Conservation (phyloP, 2,797 vertebrate genomes). For the Enteromius radiatus region DNA sequence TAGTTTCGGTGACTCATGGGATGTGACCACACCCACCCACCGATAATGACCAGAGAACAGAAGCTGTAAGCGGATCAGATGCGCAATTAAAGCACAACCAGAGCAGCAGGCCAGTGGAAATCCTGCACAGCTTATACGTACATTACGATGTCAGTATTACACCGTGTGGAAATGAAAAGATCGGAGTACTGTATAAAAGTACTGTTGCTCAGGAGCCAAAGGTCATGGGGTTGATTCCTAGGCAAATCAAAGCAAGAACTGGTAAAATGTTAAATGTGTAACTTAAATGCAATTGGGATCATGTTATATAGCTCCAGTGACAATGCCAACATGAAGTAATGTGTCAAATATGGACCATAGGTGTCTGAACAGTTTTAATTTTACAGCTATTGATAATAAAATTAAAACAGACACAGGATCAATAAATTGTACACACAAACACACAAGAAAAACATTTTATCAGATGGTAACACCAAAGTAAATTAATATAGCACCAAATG, state of each 20-base stretch:
- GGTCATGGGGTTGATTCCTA: not conserved
- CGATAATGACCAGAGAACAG: not conserved
- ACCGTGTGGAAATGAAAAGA: not conserved
- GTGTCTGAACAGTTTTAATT: not conserved
- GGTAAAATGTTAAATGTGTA: not conserved
- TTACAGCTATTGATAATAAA: not conserved
- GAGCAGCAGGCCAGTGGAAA: conserved; percentile 35
- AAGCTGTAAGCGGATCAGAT: conserved; percentile 38
- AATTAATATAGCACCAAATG: not conserved
- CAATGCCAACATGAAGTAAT: not conserved
- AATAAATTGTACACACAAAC: not conserved
- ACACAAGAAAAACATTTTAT: not conserved
- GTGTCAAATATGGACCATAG: not conserved
- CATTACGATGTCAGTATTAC: conserved; percentile 19
- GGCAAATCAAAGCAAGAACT: not conserved
- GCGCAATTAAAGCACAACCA: conserved; percentile 20
- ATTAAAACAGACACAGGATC: not conserved
- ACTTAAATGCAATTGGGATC: not conserved
- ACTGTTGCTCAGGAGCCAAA: not conserved
- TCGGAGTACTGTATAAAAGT: not conserved
- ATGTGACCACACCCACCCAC: not conserved
- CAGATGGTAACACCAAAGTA: not conserved
- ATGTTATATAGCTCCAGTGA: not conserved
- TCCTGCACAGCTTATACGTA: conserved; percentile 3
- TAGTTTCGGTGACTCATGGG: conserved; percentile 15